Conservation (phyloP, 2,113 vertebrate genomes). For the Ailuropoda melanoleuca region DNA sequence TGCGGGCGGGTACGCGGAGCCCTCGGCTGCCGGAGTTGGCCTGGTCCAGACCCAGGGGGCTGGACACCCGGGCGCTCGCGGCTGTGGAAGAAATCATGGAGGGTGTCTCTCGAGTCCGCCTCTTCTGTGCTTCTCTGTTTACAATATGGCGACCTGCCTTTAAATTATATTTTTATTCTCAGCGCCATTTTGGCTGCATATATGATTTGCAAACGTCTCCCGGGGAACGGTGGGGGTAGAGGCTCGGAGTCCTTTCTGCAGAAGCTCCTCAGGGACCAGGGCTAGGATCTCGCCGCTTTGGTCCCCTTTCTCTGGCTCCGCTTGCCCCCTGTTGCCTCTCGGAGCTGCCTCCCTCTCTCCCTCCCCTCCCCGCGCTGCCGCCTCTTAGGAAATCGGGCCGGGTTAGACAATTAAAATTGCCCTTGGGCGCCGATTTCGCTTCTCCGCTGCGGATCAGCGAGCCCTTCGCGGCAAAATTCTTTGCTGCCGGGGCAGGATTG, state of each 20-base stretch:
- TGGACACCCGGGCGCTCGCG: conserved; percentile 26
- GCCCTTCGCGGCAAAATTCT: conserved; percentile 51
- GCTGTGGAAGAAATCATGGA: conserved; percentile 83
- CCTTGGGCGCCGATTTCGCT: conserved; percentile 74
- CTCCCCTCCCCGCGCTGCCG: conserved; percentile 73
- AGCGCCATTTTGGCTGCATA: conserved; percentile 94
- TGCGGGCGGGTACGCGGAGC: conserved; percentile 28
- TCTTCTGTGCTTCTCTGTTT: conserved; percentile 87
- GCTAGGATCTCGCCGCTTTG: conserved; percentile 32
- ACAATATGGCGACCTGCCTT: conserved; percentile 96
- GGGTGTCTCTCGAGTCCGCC: conserved; percentile 81
- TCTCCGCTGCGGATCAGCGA: conserved; percentile 12
- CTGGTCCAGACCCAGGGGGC: not conserved
- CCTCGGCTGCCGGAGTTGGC: not conserved
- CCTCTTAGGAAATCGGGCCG: conserved; percentile 74
- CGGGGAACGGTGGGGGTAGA: conserved; percentile 35
- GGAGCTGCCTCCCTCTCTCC: conserved; percentile 69
- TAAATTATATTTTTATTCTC: conserved; percentile 90
- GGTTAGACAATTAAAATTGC: conserved; percentile 80
- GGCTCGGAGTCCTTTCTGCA: conserved; percentile 39
- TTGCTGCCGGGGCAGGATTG: conserved; percentile 57
- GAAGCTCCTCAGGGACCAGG: not conserved
- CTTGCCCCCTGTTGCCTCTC: conserved; percentile 74
- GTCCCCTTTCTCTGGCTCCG: conserved; percentile 64
- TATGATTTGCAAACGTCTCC: conserved; percentile 77